Percentiles rank a stretch among this genome's conserved stretches.
phyloP scores from a whole-genome alignment of 1,140 invertebrate species.

The Trichomalopsis sarcophagae region DNA sequence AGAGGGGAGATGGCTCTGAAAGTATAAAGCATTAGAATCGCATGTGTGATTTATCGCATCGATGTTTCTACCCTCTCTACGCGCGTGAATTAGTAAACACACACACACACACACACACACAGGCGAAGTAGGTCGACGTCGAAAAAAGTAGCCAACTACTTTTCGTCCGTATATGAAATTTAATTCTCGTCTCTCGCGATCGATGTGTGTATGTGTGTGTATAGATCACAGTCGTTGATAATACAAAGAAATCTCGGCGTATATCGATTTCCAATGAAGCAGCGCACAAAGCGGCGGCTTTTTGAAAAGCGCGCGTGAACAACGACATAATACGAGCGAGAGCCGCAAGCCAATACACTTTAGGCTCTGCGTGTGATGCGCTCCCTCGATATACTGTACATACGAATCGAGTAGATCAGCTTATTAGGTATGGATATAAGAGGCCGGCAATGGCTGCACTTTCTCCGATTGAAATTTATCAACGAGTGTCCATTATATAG shows the following conservation, averaged over 20 bases:
- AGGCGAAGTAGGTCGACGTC: no score
- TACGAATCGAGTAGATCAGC: no score
- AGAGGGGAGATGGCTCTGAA: slow-evolving; percentile 90
- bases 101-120: no score
- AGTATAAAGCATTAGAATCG: slow-evolving; percentile 56
- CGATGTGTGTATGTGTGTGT: not conserved
- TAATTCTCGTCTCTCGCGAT: slow-evolving; percentile 11
- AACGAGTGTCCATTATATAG: not conserved
- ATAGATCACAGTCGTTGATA: slow-evolving; percentile 9
- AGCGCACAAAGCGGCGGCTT: not conserved
- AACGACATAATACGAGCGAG: not conserved
- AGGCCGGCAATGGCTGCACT: not conserved
- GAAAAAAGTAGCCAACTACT: not conserved
- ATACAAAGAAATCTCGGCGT: slow-evolving; percentile 22
- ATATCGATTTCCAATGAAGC: slow-evolving; percentile 43
- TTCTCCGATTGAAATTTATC: not conserved
- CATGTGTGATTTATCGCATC: no score
- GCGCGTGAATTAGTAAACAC: no score
- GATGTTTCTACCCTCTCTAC: no score
- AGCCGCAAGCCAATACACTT: not conserved
- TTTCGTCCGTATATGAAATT: slow-evolving; percentile 31
- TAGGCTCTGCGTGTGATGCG: not conserved
- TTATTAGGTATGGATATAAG: not conserved
- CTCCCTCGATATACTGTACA: no score
- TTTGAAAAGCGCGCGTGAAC: not conserved